Evolutionary conservation across 2,888 invertebrate genomes (phyloP).

Genomic region (Sycophila texana): DNA sequence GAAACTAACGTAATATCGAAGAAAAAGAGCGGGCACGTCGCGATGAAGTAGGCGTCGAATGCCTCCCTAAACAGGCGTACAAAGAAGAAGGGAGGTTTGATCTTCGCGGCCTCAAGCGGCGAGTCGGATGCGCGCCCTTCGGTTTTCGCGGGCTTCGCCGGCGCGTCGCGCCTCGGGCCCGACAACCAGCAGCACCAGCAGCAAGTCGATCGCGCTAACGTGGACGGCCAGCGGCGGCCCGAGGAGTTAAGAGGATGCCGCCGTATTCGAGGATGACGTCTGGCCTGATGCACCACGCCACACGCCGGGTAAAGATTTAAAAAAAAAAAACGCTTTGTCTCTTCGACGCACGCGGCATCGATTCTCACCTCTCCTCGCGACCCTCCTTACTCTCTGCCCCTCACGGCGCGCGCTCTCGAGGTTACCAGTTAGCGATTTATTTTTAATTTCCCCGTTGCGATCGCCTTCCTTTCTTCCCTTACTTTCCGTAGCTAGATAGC

Average conservation of each 20-base stretch:
- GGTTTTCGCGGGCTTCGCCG: slow-evolving; percentile 12
- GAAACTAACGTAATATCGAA: neutral
- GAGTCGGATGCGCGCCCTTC: slow-evolving; percentile 8
- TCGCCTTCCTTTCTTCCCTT: neutral
- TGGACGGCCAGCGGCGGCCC: neutral
- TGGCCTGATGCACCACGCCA: slow-evolving; percentile 1
- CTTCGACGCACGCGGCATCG: neutral
- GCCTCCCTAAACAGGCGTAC: neutral
- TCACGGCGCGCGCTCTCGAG: neutral
- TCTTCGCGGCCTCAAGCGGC: neutral
- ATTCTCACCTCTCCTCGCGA: neutral
- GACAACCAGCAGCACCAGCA: too few relatives aligned
- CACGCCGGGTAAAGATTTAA: slow-evolving; percentile 34
- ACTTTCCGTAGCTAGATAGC: too few relatives aligned
- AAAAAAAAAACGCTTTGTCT: too few relatives aligned
- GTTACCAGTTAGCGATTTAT: neutral
- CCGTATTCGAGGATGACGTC: neutral
- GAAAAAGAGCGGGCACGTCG: neutral
- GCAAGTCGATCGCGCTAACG: neutral
- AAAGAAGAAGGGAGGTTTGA: neutral
- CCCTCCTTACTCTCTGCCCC: neutral
- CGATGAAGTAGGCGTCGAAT: neutral
- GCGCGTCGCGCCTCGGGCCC: neutral
- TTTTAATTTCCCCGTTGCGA: neutral
- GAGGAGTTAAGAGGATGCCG: neutral